A percentile compares a stretch with the other conserved stretches of the same genome.
phyloP scores from a whole-genome alignment of 2,797 vertebrate species.

The Thamnophis elegans region DNA sequence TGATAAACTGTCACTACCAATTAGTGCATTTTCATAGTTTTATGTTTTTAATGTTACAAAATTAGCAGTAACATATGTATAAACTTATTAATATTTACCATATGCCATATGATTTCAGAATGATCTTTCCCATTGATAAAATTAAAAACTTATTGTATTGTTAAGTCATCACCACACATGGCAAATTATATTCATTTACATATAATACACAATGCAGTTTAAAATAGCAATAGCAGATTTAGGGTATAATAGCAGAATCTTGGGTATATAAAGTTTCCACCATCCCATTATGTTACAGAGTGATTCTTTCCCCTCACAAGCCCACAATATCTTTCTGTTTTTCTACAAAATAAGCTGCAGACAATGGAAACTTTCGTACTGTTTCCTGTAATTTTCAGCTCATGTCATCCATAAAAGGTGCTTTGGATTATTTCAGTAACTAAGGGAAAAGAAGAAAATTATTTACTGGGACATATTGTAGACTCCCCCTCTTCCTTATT shows the following conservation, averaged over 20 bases:
- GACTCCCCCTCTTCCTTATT: conserved; percentile 39
- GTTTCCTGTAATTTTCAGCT: conserved; percentile 47
- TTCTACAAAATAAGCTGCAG: conserved; percentile 44
- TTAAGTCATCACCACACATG: conserved; percentile 39
- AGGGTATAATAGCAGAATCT: too few species aligned
- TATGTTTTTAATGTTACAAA: conserved; percentile 46
- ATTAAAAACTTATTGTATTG: background rate
- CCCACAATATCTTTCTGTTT: conserved; percentile 10
- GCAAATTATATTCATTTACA: background rate
- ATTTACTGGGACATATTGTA: conserved; percentile 41
- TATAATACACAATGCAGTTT: conserved; percentile 28
- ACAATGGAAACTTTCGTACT: conserved; percentile 54
- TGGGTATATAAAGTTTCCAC: background rate
- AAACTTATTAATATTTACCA: conserved; percentile 37
- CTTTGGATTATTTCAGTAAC: conserved; percentile 48
- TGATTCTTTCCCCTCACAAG: background rate
- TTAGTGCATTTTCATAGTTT: conserved; percentile 51
- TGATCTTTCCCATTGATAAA: conserved; percentile 34
- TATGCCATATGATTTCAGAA: background rate
- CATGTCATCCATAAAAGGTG: conserved; percentile 52
- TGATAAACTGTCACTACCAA: conserved; percentile 45
- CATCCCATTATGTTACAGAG: conserved; percentile 8
- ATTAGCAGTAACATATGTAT: conserved; percentile 35
- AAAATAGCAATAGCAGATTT: too few species aligned
- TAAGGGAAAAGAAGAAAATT: conserved; percentile 12